A percentile compares a stretch with the other conserved stretches of the same genome.
phyloP scores from a whole-genome alignment of 2,888 invertebrate species.

The Glyphotaelius pellucidus region DNA sequence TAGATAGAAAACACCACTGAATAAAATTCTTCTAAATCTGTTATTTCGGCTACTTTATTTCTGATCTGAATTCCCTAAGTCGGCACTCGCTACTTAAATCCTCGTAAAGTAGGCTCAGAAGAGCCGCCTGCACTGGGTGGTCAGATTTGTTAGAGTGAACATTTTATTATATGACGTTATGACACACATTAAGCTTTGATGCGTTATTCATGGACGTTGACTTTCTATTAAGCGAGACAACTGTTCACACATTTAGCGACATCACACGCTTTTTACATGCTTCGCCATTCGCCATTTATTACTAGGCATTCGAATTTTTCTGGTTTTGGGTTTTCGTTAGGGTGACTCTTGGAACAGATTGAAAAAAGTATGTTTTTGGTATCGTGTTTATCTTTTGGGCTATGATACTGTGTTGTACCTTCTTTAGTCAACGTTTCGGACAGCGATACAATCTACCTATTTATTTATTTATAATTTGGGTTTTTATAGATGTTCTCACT shows the following conservation, averaged over 20 bases:
- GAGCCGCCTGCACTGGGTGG: slow-evolving; percentile 22
- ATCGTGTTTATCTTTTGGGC: no score
- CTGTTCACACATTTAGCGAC: slow-evolving; percentile 28
- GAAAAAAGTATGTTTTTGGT: no score
- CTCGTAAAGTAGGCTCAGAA: neutral
- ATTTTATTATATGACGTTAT: slow-evolving; percentile 49
- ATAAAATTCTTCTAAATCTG: neutral
- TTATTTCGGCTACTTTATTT: neutral
- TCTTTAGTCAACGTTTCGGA: no score
- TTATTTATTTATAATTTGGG: no score
- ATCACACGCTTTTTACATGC: slow-evolving; percentile 52
- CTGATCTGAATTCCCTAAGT: neutral
- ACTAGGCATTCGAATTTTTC: neutral
- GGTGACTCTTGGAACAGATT: no score
- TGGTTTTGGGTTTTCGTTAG: no score
- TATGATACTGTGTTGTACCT: no score
- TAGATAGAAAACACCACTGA: no score
- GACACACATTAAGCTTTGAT: slow-evolving; percentile 13
- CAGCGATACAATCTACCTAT: no score
- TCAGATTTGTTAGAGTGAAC: slow-evolving; percentile 15
- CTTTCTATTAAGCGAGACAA: slow-evolving; percentile 48
- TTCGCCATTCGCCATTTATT: slow-evolving; percentile 38
- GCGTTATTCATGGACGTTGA: slow-evolving; percentile 57
- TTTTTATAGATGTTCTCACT: no score
- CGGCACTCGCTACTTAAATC: neutral